phyloP scores from a whole-genome alignment of 1,140 invertebrate genomes.

The Tetraneura akinire region DNA sequence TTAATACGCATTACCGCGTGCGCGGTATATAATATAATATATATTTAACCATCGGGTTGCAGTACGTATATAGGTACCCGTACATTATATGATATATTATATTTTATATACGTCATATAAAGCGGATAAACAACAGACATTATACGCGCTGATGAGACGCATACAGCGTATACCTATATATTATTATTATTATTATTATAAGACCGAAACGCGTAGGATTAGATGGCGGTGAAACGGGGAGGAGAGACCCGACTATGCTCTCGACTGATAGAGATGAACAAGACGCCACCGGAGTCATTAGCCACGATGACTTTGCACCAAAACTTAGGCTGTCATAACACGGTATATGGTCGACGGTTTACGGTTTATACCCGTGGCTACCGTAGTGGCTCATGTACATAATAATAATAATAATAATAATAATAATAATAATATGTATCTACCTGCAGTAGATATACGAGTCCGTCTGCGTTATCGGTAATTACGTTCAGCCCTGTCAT shows the following conservation, averaged over 20 bases:
- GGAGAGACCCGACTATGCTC: not conserved
- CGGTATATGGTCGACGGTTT: not conserved
- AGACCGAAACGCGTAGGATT: not conserved
- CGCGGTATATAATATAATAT: no score
- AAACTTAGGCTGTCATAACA: conserved; percentile 17
- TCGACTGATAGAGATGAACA: conserved; percentile 12
- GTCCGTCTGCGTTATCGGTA: conserved; percentile 21
- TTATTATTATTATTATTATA: no score
- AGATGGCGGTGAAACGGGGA: not conserved
- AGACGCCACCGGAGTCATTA: conserved; percentile 39
- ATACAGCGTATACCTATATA: no score
- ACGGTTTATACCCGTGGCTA: conserved; percentile 9
- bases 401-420: no score
- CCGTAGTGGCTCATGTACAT: not conserved
- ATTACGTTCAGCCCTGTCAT: conserved; percentile 20
- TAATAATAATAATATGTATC: not conserved
- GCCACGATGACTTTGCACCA: conserved; percentile 30
- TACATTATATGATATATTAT: not conserved
- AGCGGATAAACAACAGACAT: conserved; percentile 30
- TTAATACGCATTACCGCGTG: no score
- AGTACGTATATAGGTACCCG: not conserved
- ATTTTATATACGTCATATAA: not conserved
- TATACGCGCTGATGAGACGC: not conserved
- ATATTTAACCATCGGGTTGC: not conserved
- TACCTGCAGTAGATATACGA: not conserved